Base-by-base conservation (phyloP, 2,888 invertebrate species). In the Hypena proboscidalis region DNA sequence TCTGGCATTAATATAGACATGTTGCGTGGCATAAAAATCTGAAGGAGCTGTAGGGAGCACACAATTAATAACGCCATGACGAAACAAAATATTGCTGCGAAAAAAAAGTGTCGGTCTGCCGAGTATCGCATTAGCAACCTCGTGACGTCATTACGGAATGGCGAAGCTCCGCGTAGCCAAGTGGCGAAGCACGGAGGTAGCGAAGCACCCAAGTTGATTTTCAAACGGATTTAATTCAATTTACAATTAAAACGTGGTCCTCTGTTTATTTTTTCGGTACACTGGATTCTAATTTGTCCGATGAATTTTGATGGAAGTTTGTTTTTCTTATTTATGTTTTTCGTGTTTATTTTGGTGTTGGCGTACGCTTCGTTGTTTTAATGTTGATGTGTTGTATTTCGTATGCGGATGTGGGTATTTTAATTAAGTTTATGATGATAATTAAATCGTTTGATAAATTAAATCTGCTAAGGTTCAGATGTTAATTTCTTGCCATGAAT, bases 141-240 rank as follows among this genome's bases (percentile, higher is more conserved):
- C 65, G 67, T 65, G 69, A 70, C 58, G 70, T 82, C 83, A 83
- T 85, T 84, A 85, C n/a, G n/a, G n/a, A n/a, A n/a, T n/a, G n/a
- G 78, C 77, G 66, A 70, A 77, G 69, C 67, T 68, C 67, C 67
- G 67, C 62, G 43, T 45, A 35, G 42, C 39, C 33, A 33, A 44
- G 51, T 38, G 66, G 77, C 78, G 66, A 69, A 76, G 69, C 67
- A 67, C 65, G 67, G 67, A 63, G 72, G 38, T 39, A 47, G 44
- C 42, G 70, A 74, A 77, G 72, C 69, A 71, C 74, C 74, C 74
- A 81, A 83, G 77, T 84, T 82, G 80, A 86, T 85, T 84, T 76
- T 70, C 78, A 52, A 59, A 64, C 61, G 70, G 79, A 81, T 87
- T 83, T 85, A 87, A 88, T 87, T 87, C 80, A 85, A 88, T 88